Evolutionary conservation across 2,797 vertebrate species (phyloP).

Genomic region (Eupleurogrammus muticus): DNA sequence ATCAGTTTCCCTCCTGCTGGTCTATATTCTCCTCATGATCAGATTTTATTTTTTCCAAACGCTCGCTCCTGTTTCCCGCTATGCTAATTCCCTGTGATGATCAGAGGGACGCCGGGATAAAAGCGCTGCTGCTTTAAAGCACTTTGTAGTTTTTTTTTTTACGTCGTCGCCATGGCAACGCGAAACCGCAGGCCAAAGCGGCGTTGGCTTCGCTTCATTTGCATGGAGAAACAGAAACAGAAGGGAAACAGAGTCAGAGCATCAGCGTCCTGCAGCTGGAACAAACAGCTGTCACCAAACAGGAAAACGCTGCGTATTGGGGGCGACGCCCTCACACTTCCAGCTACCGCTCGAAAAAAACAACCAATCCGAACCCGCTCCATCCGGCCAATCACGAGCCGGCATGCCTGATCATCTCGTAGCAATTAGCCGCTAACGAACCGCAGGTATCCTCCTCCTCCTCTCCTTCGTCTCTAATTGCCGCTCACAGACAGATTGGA

Average conservation of each 20-base stretch:
- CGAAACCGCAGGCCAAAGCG: constrained; percentile 82
- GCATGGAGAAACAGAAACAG: constrained; percentile 78
- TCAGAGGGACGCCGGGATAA: constrained; percentile 83
- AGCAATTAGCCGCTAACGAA: no score
- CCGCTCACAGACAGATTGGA: constrained; percentile 56
- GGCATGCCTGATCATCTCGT: no score
- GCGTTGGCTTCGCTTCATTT: constrained; percentile 82
- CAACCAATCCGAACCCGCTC: no score
- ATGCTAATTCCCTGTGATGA: constrained; percentile 86
- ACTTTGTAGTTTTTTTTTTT: constrained; percentile 85
- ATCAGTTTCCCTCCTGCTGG: constrained; percentile 13
- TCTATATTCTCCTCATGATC: constrained; percentile 46
- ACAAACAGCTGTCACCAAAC: no score
- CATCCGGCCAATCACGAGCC: no score
- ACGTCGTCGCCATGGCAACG: constrained; percentile 85
- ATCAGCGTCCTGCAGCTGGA: no score
- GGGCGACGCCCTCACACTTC: no score
- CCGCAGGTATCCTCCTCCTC: no score
- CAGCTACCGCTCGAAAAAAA: no score
- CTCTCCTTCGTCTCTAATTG: constrained; percentile 47
- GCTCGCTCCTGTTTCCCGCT: constrained; percentile 79
- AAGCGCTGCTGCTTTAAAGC: constrained; percentile 79
- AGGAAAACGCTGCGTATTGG: no score
- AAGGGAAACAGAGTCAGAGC: no score
- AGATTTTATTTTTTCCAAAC: constrained; percentile 64